A percentile compares a stretch with the other conserved stretches of the same genome.
Evolutionary conservation across 2,113 vertebrate genomes (phyloP).

Genomic region (Trichomycterus rosablanca): DNA sequence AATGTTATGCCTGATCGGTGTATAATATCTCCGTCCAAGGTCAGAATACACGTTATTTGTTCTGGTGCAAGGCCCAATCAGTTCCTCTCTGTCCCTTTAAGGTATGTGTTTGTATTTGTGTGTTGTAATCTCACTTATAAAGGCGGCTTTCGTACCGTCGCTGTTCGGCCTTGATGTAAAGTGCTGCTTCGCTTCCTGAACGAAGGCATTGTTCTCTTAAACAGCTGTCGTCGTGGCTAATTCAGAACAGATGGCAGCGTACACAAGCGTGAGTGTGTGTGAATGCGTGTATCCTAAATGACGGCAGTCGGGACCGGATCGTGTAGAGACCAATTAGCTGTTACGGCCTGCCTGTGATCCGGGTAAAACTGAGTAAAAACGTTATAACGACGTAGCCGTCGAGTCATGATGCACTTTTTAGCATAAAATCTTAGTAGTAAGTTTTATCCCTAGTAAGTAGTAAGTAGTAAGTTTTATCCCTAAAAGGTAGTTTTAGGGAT

Average conservation of each 20-base stretch:
- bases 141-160: conserved; percentile 51
- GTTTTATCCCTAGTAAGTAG: too few species aligned
- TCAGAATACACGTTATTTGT: too few species aligned
- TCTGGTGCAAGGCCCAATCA: too few species aligned
- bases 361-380: too few species aligned
- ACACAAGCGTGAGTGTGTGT: conserved; percentile 49
- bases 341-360: conserved; percentile 38
- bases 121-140: conserved; percentile 46
- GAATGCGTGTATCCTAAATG: conserved; percentile 27
- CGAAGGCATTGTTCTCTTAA: conserved; percentile 69
- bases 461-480: too few species aligned
- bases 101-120: conserved; percentile 1
- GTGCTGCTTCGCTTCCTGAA: conserved; percentile 55
- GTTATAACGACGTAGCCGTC: too few species aligned
- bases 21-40: too few species aligned
- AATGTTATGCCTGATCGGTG: too few species aligned
- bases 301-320: conserved; percentile 40
- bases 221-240: conserved; percentile 73
- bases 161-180: conserved; percentile 63
- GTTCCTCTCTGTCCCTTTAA: not conserved
- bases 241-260: conserved; percentile 71
- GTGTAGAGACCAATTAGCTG: conserved; percentile 33
- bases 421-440: too few species aligned
- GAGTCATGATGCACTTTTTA: too few species aligned
- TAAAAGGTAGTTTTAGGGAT: too few species aligned